Conservation (phyloP, 2,888 invertebrate genomes). For the Meteorus colon region DNA sequence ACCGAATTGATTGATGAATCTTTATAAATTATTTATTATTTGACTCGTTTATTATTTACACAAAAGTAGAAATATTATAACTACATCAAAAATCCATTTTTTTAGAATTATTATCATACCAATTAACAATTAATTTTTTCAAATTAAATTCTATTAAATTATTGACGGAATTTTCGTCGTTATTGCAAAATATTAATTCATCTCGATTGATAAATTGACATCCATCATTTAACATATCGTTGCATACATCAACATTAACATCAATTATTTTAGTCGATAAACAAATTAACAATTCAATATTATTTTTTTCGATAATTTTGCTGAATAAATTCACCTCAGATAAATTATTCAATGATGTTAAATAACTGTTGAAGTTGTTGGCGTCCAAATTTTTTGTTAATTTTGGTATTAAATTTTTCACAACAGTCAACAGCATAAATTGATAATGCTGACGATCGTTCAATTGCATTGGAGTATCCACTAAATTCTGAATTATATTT, state of each 20-base stretch:
- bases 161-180: slow-evolving; percentile 18
- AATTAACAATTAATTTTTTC: slow-evolving; percentile 48
- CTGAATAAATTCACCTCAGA: slow-evolving; percentile 56
- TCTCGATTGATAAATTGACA: slow-evolving; percentile 56
- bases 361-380: slow-evolving; percentile 50
- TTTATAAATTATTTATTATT: slow-evolving; percentile 29
- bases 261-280: slow-evolving; percentile 50
- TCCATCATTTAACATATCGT: slow-evolving; percentile 67
- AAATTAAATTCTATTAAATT: slow-evolving; percentile 43
- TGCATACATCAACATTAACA: slow-evolving; percentile 64
- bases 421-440: slow-evolving; percentile 55
- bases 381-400: slow-evolving; percentile 53
- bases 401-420: slow-evolving; percentile 51
- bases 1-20: neutral
- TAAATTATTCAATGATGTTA: slow-evolving; percentile 53
- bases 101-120: slow-evolving; percentile 39
- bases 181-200: slow-evolving; percentile 20
- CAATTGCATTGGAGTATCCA: slow-evolving; percentile 48
- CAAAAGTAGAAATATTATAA: neutral
- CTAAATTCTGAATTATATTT: slow-evolving; percentile 60
- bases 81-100: slow-evolving; percentile 2
- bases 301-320: slow-evolving; percentile 54
- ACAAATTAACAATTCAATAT: slow-evolving; percentile 58
- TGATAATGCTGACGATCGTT: slow-evolving; percentile 53
- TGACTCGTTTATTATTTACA: slow-evolving; percentile 33